Conservation (phyloP, 2,797 vertebrate genomes). For the Monodelphis domestica region DNA sequence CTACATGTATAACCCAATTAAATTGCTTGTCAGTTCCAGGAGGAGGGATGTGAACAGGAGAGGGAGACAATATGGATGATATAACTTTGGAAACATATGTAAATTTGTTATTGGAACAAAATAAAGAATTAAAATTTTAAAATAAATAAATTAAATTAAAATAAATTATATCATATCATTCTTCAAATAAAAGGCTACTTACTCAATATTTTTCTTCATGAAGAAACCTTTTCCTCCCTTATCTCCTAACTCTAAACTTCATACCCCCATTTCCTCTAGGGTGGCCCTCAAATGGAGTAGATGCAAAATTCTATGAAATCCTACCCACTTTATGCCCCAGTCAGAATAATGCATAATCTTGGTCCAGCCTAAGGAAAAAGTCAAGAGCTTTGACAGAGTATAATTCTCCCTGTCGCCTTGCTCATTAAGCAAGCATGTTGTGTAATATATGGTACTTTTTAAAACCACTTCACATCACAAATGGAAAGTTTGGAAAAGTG, state of each 20-base stretch:
- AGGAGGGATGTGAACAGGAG: too few relatives aligned
- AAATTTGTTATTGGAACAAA: too few relatives aligned
- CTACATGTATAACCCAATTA: too few relatives aligned
- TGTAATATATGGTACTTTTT: constrained; percentile 21
- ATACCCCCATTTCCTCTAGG: background rate
- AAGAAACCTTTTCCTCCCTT: background rate
- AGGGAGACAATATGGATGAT: too few relatives aligned
- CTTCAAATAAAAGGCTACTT: background rate
- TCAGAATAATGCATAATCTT: background rate
- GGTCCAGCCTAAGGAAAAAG: background rate
- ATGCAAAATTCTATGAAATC: background rate
- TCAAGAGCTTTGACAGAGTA: background rate
- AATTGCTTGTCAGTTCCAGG: too few relatives aligned
- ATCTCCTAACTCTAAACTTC: background rate
- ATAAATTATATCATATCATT: too few relatives aligned
- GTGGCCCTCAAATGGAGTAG: background rate
- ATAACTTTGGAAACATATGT: too few relatives aligned
- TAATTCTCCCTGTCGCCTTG: background rate
- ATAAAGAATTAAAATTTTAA: too few relatives aligned
- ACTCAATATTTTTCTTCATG: background rate
- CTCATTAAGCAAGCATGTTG: background rate
- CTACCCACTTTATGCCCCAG: background rate
- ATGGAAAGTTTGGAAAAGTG: constrained; percentile 42
- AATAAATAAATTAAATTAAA: too few relatives aligned
- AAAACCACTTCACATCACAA: background rate